Conservation (phyloP, 2,113 vertebrate genomes). For the Onychorhynchus coronatus region DNA sequence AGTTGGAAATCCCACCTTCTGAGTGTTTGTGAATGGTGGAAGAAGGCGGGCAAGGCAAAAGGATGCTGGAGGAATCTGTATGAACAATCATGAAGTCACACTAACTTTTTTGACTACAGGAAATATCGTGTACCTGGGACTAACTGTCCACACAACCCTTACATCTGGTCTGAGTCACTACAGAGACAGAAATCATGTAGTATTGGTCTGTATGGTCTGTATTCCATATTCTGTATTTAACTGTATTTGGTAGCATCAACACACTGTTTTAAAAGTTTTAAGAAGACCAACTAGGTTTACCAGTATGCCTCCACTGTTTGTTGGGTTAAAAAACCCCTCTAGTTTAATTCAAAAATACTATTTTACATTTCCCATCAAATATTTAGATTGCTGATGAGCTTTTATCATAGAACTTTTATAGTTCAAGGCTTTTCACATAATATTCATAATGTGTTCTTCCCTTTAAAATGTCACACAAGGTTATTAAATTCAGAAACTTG, state of each 20-base stretch:
- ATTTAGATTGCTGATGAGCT: neutral
- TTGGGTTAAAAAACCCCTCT: neutral
- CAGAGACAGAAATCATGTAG: neutral
- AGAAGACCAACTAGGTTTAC: neutral
- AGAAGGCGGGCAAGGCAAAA: neutral
- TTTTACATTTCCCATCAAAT: neutral
- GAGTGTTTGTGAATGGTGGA: neutral
- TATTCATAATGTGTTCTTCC: neutral
- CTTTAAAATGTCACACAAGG: constrained; percentile 22
- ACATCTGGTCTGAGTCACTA: neutral
- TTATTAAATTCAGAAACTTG: constrained; percentile 15
- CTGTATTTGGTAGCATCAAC: neutral
- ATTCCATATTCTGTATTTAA: neutral
- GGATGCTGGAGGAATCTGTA: neutral
- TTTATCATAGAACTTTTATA: neutral
- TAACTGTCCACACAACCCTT: neutral
- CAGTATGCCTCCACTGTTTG: neutral
- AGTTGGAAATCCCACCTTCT: neutral
- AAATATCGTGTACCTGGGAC: neutral
- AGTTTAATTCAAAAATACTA: neutral
- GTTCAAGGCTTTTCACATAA: neutral
- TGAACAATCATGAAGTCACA: neutral
- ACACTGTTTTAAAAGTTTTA: neutral
- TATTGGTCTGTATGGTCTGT: neutral
- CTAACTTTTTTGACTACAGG: neutral